Percentiles rank a stretch among this genome's conserved stretches.
Evolutionary conservation across 2,797 vertebrate genomes (phyloP).

Genomic region (Geotrypetes seraphini): DNA sequence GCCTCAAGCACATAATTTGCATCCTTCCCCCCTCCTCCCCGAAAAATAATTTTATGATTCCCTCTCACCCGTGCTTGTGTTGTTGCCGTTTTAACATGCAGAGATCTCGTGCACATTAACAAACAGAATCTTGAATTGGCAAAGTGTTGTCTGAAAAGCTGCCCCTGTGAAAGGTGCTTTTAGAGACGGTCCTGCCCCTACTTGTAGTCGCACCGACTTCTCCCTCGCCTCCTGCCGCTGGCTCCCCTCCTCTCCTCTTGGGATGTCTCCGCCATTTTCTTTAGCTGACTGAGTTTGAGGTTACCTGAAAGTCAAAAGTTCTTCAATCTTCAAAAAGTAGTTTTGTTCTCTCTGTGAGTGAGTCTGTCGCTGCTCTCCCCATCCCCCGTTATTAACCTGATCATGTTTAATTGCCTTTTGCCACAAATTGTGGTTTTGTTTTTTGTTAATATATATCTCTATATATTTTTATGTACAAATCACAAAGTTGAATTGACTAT

Average conservation of each 20-base stretch:
- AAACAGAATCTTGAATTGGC: too few species aligned
- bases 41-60: too few species aligned
- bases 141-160: too few species aligned
- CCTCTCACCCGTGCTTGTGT: too few species aligned
- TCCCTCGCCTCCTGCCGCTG: constrained; percentile 9
- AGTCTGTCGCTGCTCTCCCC: too few species aligned
- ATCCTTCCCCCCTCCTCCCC: too few species aligned
- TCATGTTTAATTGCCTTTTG: constrained; percentile 57
- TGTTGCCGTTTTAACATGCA: too few species aligned
- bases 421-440: constrained; percentile 66
- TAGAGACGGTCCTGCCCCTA: too few species aligned
- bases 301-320: constrained; percentile 27
- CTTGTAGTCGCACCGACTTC: too few species aligned
- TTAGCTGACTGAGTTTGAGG: constrained; percentile 27
- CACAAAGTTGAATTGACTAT: constrained; percentile 92
- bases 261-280: constrained; percentile 18
- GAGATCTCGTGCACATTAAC: too few species aligned
- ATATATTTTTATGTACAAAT: constrained; percentile 92
- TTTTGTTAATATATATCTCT: constrained; percentile 48
- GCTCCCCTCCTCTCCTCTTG: constrained; percentile 6
- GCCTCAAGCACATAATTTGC: too few species aligned
- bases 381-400: constrained; percentile 32
- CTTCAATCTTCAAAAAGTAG: constrained; percentile 24
- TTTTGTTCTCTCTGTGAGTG: constrained; percentile 31
- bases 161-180: too few species aligned